These are phyloP conservation scores for Teleopsis dalmanni DNA, from an alignment of 1,140 invertebrate species.

Conservation along the genomic window DNA sequence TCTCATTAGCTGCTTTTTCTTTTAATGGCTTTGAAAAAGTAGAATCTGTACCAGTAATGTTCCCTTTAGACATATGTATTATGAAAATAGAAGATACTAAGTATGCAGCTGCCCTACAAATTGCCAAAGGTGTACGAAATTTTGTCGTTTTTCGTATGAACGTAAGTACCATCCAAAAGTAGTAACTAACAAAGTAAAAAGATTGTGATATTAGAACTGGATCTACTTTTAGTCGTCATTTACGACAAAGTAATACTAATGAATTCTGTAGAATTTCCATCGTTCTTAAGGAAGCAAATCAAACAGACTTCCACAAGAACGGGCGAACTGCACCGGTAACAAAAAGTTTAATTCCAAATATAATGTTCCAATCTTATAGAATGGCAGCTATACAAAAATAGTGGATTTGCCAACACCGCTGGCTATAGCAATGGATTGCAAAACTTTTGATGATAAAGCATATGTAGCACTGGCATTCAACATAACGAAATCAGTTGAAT, in stretches of 20 bases:
- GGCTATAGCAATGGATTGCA: conserved; percentile 33
- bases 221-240: too few relatives aligned
- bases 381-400: conserved; percentile 18
- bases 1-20: conserved; percentile 23
- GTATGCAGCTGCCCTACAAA: conserved; percentile 33
- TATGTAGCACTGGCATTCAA: conserved; percentile 36
- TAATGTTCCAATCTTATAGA: too few relatives aligned
- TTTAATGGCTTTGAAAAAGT: conserved; percentile 31
- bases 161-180: too few relatives aligned
- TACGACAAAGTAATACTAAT: too few relatives aligned
- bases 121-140: conserved; percentile 21
- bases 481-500: conserved; percentile 17
- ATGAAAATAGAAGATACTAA: conserved; percentile 25
- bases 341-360: too few relatives aligned
- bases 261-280: too few relatives aligned
- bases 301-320: too few relatives aligned
- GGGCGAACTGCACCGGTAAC: background rate
- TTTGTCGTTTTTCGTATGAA: conserved; percentile 25
- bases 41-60: conserved; percentile 33
- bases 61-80: conserved; percentile 40
- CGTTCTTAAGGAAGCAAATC: too few relatives aligned
- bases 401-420: conserved; percentile 19
- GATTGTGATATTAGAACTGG: too few relatives aligned
- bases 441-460: conserved; percentile 22
- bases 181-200: too few relatives aligned